Base-by-base conservation (phyloP, 2,888 invertebrate genomes). In the Philhelius pedissequus region DNA sequence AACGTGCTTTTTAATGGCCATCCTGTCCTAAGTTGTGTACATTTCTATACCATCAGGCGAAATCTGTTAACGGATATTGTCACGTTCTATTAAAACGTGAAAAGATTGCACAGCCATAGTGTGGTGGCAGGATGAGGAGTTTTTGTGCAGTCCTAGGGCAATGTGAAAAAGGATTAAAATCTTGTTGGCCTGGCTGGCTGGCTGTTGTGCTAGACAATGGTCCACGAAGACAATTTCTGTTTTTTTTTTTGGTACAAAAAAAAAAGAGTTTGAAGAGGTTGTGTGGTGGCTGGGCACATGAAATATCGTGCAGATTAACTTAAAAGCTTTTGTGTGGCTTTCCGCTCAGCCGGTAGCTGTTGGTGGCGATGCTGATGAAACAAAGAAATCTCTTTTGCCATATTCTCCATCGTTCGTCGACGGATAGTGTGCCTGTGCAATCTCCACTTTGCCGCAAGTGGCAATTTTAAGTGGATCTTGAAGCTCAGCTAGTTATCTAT, bases 1-100 rank as follows among this genome's bases (percentile, higher is more conserved):
- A 64, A 83, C 83, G 79, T 83, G 83, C 83, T 79, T 83, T 83
- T 79, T 83, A 79, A 70, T 79, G 74, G 83, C 66, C 83, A 75
- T 79, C 79, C 83, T 69, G 74, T 83, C 74, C 83, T 83, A 83
- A 83, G 64, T 83, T 83, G 83, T 83, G 83, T 78, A 83, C 83
- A 79, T 66, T 79, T 83, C 56, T 69, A 60, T n/a, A n/a, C n/a
- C n/a, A n/a, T 74, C 64, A 70, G 52, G 78, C 74, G 43, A 75
- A 83, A 74, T 83, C 79, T 79, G 83, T 75, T 83, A 83, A 75
- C 69, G 74, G 83, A 83, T 83, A 83, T 83, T 83, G 83, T 83
- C 83, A 83, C 83, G 83, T 83, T 79, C 79, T 75, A 83, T 83
- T 83, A 83, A 83, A 83, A 83, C 83, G 79, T 83, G 73, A 79